Percentiles rank a stretch among this genome's conserved stretches.
phyloP scores from a whole-genome alignment of 2,888 invertebrate species.

The Phorcus lineatus region DNA sequence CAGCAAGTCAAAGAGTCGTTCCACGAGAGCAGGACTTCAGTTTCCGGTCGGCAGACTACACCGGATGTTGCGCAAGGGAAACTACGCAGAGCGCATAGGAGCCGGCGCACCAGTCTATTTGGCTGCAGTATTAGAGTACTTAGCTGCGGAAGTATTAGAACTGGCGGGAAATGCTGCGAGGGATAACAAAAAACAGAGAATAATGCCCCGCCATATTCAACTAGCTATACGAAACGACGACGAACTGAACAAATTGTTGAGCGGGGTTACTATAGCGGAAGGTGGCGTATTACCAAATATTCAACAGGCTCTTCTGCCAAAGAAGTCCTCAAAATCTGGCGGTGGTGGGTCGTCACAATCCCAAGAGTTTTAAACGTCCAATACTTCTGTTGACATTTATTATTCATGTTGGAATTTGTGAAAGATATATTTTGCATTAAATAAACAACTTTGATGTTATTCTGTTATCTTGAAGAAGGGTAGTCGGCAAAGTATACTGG shows the following conservation, averaged over 20 bases:
- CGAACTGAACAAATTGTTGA: conserved; percentile 84
- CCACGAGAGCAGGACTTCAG: conserved; percentile 70
- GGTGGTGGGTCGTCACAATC: not conserved
- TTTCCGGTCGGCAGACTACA: conserved; percentile 73
- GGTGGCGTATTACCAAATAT: conserved; percentile 89
- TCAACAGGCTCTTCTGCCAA: conserved; percentile 83
- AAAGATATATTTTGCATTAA: no score
- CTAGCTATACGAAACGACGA: conserved; percentile 87
- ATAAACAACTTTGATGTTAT: no score
- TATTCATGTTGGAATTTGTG: not conserved
- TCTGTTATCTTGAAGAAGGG: no score
- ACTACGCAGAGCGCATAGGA: conserved; percentile 72
- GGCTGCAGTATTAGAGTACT: conserved; percentile 75
- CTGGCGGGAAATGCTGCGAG: conserved; percentile 76
- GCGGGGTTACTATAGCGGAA: conserved; percentile 86
- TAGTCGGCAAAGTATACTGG: no score
- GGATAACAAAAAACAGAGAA: conserved; percentile 81
- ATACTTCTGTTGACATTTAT: not conserved
- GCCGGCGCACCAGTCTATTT: conserved; percentile 73
- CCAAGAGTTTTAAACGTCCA: not conserved
- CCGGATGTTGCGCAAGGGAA: conserved; percentile 70
- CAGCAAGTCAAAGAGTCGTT: conserved; percentile 64
- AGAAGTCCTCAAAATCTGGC: conserved; percentile 77
- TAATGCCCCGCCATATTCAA: conserved; percentile 86
- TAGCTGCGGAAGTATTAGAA: conserved; percentile 80